A percentile compares a stretch with the other conserved stretches of the same genome.
Evolutionary conservation across 2,888 invertebrate genomes (phyloP).

Genomic region (Deladenus siricidicola): DNA sequence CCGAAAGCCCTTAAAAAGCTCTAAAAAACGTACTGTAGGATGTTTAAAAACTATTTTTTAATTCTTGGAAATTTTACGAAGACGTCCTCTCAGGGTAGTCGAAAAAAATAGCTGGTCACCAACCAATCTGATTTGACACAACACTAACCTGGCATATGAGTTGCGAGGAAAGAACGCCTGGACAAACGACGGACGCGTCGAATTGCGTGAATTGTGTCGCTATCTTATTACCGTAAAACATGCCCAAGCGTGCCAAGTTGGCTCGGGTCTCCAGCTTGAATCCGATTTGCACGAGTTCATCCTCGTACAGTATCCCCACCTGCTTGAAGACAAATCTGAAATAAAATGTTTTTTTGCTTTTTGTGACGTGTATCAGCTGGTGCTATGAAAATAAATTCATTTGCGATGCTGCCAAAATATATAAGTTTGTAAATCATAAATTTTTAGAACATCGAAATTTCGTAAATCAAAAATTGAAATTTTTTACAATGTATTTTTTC

Average conservation of each 20-base stretch:
- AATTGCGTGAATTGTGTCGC: slow-evolving; percentile 58
- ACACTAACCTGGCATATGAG: slow-evolving; percentile 65
- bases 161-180: slow-evolving; percentile 66
- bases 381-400: neutral
- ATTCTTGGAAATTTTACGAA: too few species aligned
- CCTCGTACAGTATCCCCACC: slow-evolving; percentile 95
- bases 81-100: too few species aligned
- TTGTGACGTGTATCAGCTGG: too few species aligned
- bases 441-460: too few species aligned
- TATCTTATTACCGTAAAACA: slow-evolving; percentile 92
- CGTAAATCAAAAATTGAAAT: too few species aligned
- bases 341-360: too few species aligned
- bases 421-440: too few species aligned
- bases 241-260: slow-evolving; percentile 84
- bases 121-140: too few species aligned
- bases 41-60: too few species aligned
- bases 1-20: neutral
- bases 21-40: too few species aligned
- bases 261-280: slow-evolving; percentile 75
- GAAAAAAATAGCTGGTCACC: too few species aligned
- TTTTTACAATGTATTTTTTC: too few species aligned
- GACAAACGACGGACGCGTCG: slow-evolving; percentile 67
- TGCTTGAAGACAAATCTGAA: slow-evolving; percentile 67
- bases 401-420: neutral
- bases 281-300: slow-evolving; percentile 84